Base-by-base conservation (phyloP, 2,113 vertebrate species). In the Perca flavescens region DNA sequence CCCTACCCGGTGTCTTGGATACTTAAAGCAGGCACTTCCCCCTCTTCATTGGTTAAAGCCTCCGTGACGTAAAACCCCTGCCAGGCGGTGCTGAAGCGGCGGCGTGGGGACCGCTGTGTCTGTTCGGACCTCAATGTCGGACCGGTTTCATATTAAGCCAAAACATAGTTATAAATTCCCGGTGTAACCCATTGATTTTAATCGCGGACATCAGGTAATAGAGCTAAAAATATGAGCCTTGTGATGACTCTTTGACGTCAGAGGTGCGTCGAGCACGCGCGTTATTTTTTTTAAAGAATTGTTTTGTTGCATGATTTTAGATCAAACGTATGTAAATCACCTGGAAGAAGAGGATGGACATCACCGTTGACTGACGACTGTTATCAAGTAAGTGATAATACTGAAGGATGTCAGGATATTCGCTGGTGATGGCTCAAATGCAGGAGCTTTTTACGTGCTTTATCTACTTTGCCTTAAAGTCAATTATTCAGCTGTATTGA, bases 41-140 rank as follows among this genome's bases (percentile, higher is more conserved):
- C 62, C 40, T 52, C 64, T 13, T 63, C 54, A 92, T 94, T 93
- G 92, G 93, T 21, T 47, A 0, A 62, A 21, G 11, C 36, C 25
- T 1, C 3, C 12, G 54, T 92, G 91, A 92, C 93, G 91, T 64
- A 46, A 61, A 1, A 16, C 0, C 40, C 63, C 78, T 11, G 15
- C 47, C 65, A 46, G 57, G 21, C 56, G 69, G 53, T 66, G 88
- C 75, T 78, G 83, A 65, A 63, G 77, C 70, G 10, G 79, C 61
- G 58, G 81, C 53, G 69, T 57, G 86, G 47, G 47, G 68, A 53
- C 53, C 12, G 58, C 36, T 36, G 80, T 68, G 16, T 66, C 46
- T 47, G 62, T 64, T 49, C 63, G 75, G 86, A 79, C 62, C 80
- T 67, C 62, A 36, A 7, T 50, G 73, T 56, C 74, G 82, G 75